A percentile compares a stretch with the other conserved stretches of the same genome.
phyloP scores from a whole-genome alignment of 2,888 invertebrate species.

The Microdon myrmicae region DNA sequence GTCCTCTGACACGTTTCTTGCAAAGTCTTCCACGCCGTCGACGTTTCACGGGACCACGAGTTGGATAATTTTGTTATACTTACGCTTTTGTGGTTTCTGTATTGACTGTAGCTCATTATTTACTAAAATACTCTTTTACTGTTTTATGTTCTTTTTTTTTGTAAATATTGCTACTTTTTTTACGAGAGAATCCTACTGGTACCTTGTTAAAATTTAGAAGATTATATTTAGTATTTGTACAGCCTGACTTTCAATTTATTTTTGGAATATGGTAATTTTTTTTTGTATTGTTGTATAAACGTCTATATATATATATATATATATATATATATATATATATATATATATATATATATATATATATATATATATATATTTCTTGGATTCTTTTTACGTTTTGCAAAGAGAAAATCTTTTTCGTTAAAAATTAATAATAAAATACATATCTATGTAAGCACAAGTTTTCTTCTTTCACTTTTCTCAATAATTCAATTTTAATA shows the following conservation, averaged over 20 bases:
- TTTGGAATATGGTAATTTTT: too few species aligned
- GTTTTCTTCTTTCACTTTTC: too few species aligned
- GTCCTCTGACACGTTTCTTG: conserved; percentile 38
- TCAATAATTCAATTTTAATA: not conserved
- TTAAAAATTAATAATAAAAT: too few species aligned
- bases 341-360: conserved; percentile 5
- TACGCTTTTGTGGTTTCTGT: conserved; percentile 1
- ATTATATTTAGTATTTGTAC: too few species aligned
- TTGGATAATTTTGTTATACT: conserved; percentile 22
- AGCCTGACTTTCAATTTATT: conserved; percentile 2
- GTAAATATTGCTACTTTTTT: not conserved
- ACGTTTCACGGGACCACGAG: conserved; percentile 28
- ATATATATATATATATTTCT: not conserved
- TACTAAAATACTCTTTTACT: too few species aligned
- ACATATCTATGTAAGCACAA: too few species aligned
- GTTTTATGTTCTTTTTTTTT: conserved; percentile 3
- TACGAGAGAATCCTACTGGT: conserved; percentile 1
- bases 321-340: too few species aligned
- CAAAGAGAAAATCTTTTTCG: too few species aligned
- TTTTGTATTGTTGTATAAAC: too few species aligned
- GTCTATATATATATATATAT: too few species aligned
- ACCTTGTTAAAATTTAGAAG: not conserved
- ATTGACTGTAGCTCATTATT: too few species aligned
- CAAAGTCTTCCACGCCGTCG: conserved; percentile 38
- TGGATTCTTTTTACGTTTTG: not conserved